Base-by-base conservation (phyloP, 2,888 invertebrate species). In the Perdita meconis region DNA sequence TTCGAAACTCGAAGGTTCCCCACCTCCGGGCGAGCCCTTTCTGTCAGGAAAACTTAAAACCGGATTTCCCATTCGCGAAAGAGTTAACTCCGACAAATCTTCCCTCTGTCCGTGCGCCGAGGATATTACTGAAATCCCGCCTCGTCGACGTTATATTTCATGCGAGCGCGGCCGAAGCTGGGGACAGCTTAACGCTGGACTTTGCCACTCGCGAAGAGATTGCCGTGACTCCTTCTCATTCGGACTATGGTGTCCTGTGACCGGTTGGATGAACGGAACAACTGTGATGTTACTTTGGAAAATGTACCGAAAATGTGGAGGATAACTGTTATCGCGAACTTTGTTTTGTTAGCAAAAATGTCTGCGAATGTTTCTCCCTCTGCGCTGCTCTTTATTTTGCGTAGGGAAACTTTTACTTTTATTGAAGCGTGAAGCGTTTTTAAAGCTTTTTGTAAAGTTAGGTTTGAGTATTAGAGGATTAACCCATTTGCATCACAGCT, bases 1-100 rank as follows among this genome's bases (percentile, higher is more conserved):
- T 47, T 47, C 10, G 8, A 47, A 47, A 47, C 22, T 22, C 22
- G 3, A 47, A 19, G 10, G 16, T 2, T n/a, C n/a, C 44, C 10
- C 19, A 2, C 19, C 44, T 19, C 19, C 16, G 44, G 19, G 44
- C 16, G 22, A 10, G 12, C 47, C 22, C 47, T 47, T 47, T 19
- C 19, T 19, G 47, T 47, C 47, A 47, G 47, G 22, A 19, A n/a
- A n/a, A 47, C 47, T 47, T 47, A 47, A 47, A 47, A 16, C 47
- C 0, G 47, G 47, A 47, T 3, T 22, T 19, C 19, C 47, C 19
- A 19, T 47, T 47, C 47, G 19, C 47, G 47, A 47, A 47, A 47
- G 19, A 47, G 47, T 47, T 47, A 47, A 22, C 47, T 47, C 47
- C 47, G 19, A 47, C 47, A 47, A 47, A 47, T 47, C 47, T 47